phyloP scores from a whole-genome alignment of 2,113 vertebrate species.

The Chauna torquata region DNA sequence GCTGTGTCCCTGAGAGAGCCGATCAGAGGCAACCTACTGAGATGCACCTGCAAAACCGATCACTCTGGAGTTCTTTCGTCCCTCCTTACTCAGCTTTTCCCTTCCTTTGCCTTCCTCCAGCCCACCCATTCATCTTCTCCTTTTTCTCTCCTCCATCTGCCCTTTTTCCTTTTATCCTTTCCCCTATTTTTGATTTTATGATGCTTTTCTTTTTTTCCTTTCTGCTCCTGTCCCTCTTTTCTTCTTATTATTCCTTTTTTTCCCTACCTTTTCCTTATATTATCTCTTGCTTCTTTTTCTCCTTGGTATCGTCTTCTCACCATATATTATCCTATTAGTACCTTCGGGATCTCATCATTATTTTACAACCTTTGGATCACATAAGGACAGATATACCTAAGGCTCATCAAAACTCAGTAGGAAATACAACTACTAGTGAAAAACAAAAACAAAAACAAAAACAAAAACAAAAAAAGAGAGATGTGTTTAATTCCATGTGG shows the following conservation, averaged over 20 bases:
- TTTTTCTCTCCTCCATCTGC: not conserved
- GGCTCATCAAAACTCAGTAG: not conserved
- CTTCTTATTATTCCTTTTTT: not conserved
- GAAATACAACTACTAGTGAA: not conserved
- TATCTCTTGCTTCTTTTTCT: not conserved
- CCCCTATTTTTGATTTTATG: not conserved
- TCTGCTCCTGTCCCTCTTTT: not conserved
- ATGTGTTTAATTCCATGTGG: not conserved
- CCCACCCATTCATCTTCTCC: not conserved
- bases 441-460: too few species aligned
- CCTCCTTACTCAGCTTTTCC: slow-evolving; percentile 4
- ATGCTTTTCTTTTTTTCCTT: not conserved
- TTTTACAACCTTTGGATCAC: not conserved
- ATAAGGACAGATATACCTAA: not conserved
- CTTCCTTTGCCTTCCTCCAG: slow-evolving; percentile 1
- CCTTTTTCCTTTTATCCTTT: not conserved
- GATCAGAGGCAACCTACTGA: slow-evolving; percentile 62
- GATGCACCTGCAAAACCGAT: slow-evolving; percentile 71
- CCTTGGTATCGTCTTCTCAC: not conserved
- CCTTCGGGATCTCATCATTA: not conserved
- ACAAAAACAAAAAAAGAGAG: not conserved
- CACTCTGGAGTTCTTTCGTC: slow-evolving; percentile 34
- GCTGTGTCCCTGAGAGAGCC: slow-evolving; percentile 70
- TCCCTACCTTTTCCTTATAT: not conserved
- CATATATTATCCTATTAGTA: not conserved